Conservation (phyloP, 2,888 invertebrate species). For the Beris chalybata region DNA sequence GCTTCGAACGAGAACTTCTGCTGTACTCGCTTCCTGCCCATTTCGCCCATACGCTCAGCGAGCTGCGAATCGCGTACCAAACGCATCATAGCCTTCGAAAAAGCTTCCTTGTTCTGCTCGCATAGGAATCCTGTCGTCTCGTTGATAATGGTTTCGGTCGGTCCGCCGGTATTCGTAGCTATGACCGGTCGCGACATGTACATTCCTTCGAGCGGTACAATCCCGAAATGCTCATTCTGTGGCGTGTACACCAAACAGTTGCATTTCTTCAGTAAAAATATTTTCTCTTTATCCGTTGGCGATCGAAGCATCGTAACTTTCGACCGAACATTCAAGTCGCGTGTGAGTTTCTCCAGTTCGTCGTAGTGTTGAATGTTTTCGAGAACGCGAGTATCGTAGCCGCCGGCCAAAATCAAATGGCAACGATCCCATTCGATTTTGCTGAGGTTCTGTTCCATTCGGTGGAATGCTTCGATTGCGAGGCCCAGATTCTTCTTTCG, state of each 20-base stretch:
- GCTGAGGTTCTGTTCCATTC: slow-evolving; percentile 61
- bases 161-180: slow-evolving; percentile 94
- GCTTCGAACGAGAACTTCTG: slow-evolving; percentile 81
- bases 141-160: slow-evolving; percentile 84
- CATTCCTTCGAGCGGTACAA: slow-evolving; percentile 99
- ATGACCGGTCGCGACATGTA: slow-evolving; percentile 89
- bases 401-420: slow-evolving; percentile 93
- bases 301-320: slow-evolving; percentile 85
- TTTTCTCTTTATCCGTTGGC: slow-evolving; percentile 82
- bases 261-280: slow-evolving; percentile 74
- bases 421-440: slow-evolving; percentile 65
- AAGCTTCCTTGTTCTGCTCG: slow-evolving; percentile 67
- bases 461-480: slow-evolving; percentile 78
- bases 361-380: slow-evolving; percentile 87
- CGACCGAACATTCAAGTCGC: slow-evolving; percentile 66
- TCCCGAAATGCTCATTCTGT: slow-evolving; percentile 97
- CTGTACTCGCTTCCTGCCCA: slow-evolving; percentile 74
- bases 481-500: slow-evolving; percentile 92
- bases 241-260: slow-evolving; percentile 92
- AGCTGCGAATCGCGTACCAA: slow-evolving; percentile 66
- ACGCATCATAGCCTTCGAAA: slow-evolving; percentile 76
- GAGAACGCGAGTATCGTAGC: slow-evolving; percentile 84
- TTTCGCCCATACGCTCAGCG: slow-evolving; percentile 70
- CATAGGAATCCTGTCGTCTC: slow-evolving; percentile 81
- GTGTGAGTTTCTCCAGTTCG: slow-evolving; percentile 70